Percentiles rank a stretch among this genome's conserved stretches.
Conservation (phyloP, 2,113 vertebrate genomes). For the Channa maculata region DNA sequence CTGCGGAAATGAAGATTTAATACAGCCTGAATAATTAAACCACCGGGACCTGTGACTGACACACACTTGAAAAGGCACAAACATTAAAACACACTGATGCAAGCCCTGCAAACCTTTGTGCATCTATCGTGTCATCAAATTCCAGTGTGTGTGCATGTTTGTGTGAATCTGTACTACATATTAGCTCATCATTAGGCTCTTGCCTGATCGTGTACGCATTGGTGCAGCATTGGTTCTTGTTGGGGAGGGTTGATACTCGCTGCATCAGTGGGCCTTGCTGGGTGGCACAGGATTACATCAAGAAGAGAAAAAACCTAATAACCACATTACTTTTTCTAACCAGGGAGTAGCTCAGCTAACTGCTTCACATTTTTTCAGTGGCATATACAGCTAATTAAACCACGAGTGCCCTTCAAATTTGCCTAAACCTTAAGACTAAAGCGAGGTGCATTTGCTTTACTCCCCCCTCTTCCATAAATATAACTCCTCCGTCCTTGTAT, state of each 20-base stretch:
- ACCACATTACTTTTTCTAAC: neutral
- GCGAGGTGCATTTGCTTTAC: slow-evolving; percentile 25
- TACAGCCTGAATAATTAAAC: slow-evolving; percentile 85
- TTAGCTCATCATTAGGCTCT: slow-evolving; percentile 44
- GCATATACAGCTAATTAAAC: slow-evolving; percentile 28
- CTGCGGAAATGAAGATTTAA: slow-evolving; percentile 83
- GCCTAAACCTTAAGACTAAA: slow-evolving; percentile 10
- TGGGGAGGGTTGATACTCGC: slow-evolving; percentile 15
- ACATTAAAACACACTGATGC: slow-evolving; percentile 30
- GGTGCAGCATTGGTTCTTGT: slow-evolving; percentile 6
- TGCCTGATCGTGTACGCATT: slow-evolving; percentile 29
- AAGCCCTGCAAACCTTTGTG: slow-evolving; percentile 15
- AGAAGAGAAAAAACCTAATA: slow-evolving; percentile 41
- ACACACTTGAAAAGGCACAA: slow-evolving; percentile 34
- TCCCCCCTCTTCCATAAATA: slow-evolving; percentile 20
- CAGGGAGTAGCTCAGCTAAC: slow-evolving; percentile 13
- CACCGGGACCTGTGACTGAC: slow-evolving; percentile 66
- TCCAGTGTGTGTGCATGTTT: neutral
- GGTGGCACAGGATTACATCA: slow-evolving; percentile 41
- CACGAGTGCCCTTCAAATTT: slow-evolving; percentile 37
- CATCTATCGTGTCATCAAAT: slow-evolving; percentile 37
- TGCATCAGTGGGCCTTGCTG: slow-evolving; percentile 26
- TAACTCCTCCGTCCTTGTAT: slow-evolving; percentile 35
- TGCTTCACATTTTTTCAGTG: slow-evolving; percentile 46
- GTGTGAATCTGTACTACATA: slow-evolving; percentile 31